These are phyloP conservation scores for Entelurus aequoreus DNA, from an alignment of 2,113 vertebrate genomes.

Conservation along the genomic window DNA sequence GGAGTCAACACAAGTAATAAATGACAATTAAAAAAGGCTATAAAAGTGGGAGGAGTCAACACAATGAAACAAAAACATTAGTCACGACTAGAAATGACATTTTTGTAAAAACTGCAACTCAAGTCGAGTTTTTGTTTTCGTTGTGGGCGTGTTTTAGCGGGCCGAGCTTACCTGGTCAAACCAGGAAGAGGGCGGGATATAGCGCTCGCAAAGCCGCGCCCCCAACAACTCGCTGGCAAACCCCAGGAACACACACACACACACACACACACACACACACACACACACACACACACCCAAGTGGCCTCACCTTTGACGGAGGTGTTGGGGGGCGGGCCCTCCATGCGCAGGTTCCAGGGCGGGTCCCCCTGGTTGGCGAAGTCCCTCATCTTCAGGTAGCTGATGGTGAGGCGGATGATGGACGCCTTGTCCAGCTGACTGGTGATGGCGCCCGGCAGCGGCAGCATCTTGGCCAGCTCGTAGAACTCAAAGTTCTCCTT, in stretches of 20 bases:
- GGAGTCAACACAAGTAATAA: too few relatives aligned
- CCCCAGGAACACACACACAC: not conserved
- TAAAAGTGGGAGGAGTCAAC: too few relatives aligned
- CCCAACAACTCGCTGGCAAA: too few relatives aligned
- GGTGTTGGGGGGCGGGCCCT: conserved; percentile 97
- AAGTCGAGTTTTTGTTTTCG: too few relatives aligned
- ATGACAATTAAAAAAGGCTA: too few relatives aligned
- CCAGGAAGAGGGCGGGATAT: too few relatives aligned
- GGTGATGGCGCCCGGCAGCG: conserved; percentile 96
- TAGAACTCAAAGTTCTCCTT: conserved; percentile 99
- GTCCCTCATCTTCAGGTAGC: conserved; percentile 99
- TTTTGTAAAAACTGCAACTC: too few relatives aligned
- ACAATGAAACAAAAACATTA: too few relatives aligned
- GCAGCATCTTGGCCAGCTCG: conserved; percentile 96
- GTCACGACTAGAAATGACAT: too few relatives aligned
- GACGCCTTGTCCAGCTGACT: conserved; percentile 98
- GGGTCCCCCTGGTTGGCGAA: conserved; percentile 98
- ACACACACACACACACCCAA: conserved; percentile 19
- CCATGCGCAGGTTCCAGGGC: conserved; percentile 94
- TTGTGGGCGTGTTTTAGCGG: too few relatives aligned
- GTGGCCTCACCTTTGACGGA: conserved; percentile 90
- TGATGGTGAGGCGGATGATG: conserved; percentile 98
- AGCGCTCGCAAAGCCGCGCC: too few relatives aligned
- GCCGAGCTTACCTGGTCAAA: too few relatives aligned
- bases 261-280: not conserved